phyloP scores from a whole-genome alignment of 1,140 invertebrate genomes.

The Bilobella aurantiaca region DNA sequence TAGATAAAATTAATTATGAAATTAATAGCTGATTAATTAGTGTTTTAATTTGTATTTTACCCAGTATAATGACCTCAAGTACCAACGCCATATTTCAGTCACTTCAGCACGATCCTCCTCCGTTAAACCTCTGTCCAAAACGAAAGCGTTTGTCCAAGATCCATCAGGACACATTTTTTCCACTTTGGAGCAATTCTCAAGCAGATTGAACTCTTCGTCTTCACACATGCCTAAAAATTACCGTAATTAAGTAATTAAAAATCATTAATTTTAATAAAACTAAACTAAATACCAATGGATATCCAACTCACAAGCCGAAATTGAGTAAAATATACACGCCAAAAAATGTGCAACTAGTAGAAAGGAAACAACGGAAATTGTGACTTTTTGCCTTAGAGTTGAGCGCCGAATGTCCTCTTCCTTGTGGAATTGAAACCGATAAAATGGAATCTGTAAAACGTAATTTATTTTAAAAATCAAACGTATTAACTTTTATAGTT shows the following conservation, averaged over 20 bases:
- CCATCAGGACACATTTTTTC: neutral
- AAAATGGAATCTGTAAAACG: neutral
- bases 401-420: neutral
- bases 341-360: slow-evolving; percentile 11
- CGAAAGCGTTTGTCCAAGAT: neutral
- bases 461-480: neutral
- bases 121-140: neutral
- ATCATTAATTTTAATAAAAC: neutral
- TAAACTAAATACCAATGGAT: neutral
- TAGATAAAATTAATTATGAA: too few species aligned
- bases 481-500: neutral
- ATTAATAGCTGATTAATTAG: too few species aligned
- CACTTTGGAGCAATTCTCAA: neutral
- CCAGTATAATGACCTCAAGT: neutral
- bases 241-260: neutral
- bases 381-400: neutral
- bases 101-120: neutral
- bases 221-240: neutral
- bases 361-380: neutral
- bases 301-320: neutral
- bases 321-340: slow-evolving; percentile 14
- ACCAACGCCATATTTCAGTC: neutral
- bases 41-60: too few species aligned
- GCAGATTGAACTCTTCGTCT: neutral
- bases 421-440: neutral